Conservation (phyloP, 2,113 vertebrate genomes). For the Aptenodytes patagonicus region DNA sequence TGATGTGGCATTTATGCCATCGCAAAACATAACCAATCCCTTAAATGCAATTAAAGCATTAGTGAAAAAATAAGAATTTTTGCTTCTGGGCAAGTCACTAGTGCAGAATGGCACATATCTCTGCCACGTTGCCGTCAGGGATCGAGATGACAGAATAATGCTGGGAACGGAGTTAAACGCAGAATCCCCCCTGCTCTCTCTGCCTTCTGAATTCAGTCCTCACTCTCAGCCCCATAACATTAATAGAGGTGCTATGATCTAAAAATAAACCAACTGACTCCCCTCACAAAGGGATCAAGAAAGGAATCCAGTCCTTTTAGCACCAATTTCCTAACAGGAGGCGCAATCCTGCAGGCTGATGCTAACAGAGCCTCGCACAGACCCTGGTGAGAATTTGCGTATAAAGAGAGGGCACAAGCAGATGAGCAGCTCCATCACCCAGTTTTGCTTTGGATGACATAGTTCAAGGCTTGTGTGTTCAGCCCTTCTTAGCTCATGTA, state of each 20-base stretch:
- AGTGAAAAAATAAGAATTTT: slow-evolving; percentile 45
- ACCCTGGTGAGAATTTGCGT: neutral
- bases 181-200: neutral
- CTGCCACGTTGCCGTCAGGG: neutral
- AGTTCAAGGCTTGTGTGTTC: neutral
- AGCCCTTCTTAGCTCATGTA: neutral
- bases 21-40: slow-evolving; percentile 61
- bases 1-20: slow-evolving; percentile 70
- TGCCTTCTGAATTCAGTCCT: neutral
- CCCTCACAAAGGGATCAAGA: neutral
- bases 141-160: neutral
- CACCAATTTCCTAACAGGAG: fast-evolving
- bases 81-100: slow-evolving; percentile 55
- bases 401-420: neutral
- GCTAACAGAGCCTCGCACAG: fast-evolving
- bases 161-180: neutral
- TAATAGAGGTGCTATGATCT: neutral
- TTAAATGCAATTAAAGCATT: slow-evolving; percentile 71
- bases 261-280: neutral
- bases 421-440: fast-evolving
- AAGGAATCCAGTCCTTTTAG: neutral
- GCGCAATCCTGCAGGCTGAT: fast-evolving
- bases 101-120: slow-evolving; percentile 28
- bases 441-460: neutral
- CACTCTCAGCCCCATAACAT: neutral